These are phyloP conservation scores for Clivina fossor DNA, from an alignment of 2,888 invertebrate species.

Conservation along the genomic window DNA sequence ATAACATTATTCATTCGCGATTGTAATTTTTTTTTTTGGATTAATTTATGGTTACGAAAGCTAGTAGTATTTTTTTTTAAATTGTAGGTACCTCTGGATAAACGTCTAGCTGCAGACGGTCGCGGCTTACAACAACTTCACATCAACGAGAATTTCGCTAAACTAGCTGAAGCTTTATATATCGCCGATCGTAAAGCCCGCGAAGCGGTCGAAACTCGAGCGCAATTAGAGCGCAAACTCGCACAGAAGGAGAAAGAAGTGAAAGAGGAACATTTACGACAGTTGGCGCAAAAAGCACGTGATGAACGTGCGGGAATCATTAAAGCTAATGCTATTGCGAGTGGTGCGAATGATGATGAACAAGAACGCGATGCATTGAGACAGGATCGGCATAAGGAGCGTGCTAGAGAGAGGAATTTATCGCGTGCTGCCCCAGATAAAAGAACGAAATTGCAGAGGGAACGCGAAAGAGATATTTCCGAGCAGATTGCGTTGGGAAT, in stretches of 20 bases:
- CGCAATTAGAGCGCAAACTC: constrained; percentile 92
- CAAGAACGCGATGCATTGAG: constrained; percentile 84
- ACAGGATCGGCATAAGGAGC: constrained; percentile 85
- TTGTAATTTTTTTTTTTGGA: no score
- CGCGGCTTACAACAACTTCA: constrained; percentile 95
- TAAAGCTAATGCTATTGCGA: constrained; percentile 42
- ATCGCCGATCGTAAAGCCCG: constrained; percentile 96
- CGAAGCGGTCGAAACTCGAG: constrained; percentile 95
- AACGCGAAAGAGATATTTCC: constrained; percentile 94
- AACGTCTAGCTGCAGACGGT: constrained; percentile 97
- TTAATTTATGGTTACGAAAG: not conserved
- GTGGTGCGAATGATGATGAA: constrained; percentile 67
- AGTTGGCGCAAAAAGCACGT: constrained; percentile 92
- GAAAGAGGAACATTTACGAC: constrained; percentile 91
- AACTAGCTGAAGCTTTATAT: constrained; percentile 95
- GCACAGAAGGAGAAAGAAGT: constrained; percentile 98
- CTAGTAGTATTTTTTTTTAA: constrained; percentile 56
- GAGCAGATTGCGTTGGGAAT: constrained; percentile 97
- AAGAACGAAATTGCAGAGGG: constrained; percentile 80
- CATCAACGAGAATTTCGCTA: constrained; percentile 99
- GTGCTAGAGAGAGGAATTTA: constrained; percentile 90
- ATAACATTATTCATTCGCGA: no score
- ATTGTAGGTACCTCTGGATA: constrained; percentile 98
- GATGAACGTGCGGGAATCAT: constrained; percentile 90
- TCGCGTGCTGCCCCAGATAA: constrained; percentile 94